Evolutionary conservation across 2,113 vertebrate species (phyloP).

Genomic region (Diphyllodes magnificus): DNA sequence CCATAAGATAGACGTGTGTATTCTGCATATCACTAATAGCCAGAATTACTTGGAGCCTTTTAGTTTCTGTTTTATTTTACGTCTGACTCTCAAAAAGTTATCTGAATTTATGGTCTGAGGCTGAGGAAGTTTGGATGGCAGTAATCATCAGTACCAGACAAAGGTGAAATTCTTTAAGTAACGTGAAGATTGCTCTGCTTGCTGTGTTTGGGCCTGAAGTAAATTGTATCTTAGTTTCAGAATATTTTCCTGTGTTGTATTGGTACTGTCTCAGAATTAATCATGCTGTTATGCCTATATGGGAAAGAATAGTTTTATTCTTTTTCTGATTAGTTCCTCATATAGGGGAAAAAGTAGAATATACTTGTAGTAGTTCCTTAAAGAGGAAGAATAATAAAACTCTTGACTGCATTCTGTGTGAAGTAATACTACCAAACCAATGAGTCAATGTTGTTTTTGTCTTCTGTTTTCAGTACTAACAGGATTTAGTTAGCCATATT

Average conservation of each 20-base stretch:
- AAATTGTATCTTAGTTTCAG: constrained; percentile 35
- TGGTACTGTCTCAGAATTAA: constrained; percentile 18
- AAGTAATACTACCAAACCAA: not conserved
- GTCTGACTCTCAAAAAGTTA: not conserved
- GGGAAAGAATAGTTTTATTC: not conserved
- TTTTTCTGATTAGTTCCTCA: not conserved
- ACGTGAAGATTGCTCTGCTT: not conserved
- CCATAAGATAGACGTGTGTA: not conserved
- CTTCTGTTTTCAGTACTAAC: constrained; percentile 42
- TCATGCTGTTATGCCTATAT: not conserved
- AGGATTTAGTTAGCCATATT: constrained; percentile 48
- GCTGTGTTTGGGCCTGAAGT: constrained; percentile 17
- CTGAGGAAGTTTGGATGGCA: not conserved
- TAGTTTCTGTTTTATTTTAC: not conserved
- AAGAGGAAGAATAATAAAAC: not conserved
- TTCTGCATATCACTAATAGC: not conserved
- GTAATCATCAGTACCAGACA: not conserved
- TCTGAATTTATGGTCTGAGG: constrained; percentile 24
- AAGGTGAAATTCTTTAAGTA: constrained; percentile 6
- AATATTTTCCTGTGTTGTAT: not conserved
- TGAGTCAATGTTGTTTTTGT: constrained; percentile 17
- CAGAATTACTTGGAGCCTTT: constrained; percentile 28
- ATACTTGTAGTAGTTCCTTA: not conserved
- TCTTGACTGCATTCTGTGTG: not conserved
- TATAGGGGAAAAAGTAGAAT: not conserved